Evolutionary conservation across 2,888 invertebrate species (phyloP).

Genomic region (Nycteola revayana): DNA sequence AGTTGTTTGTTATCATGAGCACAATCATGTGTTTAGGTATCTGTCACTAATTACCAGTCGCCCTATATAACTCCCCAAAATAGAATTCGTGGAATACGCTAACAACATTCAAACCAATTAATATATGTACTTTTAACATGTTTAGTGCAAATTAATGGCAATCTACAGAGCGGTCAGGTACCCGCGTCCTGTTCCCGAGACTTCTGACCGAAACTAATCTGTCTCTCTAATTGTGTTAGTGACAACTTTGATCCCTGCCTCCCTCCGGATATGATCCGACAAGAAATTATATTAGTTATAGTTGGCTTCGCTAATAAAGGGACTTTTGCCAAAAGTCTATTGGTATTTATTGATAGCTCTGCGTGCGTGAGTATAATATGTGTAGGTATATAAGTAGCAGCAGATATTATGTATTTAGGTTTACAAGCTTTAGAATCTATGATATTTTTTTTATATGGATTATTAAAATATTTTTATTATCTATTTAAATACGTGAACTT

Average conservation of each 20-base stretch:
- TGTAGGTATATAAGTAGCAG: no score
- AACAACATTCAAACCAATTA: conserved; percentile 19
- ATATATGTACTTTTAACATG: conserved; percentile 30
- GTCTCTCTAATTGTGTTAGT: conserved; percentile 75
- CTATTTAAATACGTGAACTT: no score
- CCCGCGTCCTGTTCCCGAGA: conserved; percentile 24
- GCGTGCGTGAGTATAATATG: no score
- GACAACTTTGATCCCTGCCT: conserved; percentile 77
- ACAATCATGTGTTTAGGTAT: no score
- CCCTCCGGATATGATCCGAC: conserved; percentile 76
- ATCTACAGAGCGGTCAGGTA: conserved; percentile 64
- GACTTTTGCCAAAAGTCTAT: conserved; percentile 35
- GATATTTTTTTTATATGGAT: no score
- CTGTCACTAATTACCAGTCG: no score
- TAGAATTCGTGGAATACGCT: not conserved
- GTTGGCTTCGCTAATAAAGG: conserved; percentile 74
- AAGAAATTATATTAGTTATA: conserved; percentile 77
- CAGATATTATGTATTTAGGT: no score
- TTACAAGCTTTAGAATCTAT: no score
- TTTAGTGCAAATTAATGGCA: conserved; percentile 59
- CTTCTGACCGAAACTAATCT: conserved; percentile 77
- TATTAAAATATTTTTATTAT: no score
- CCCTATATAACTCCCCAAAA: no score
- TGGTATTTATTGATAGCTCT: conserved; percentile 1
- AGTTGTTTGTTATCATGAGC: no score